phyloP scores from a whole-genome alignment of 2,797 vertebrate species.

The Acanthurus tractus region DNA sequence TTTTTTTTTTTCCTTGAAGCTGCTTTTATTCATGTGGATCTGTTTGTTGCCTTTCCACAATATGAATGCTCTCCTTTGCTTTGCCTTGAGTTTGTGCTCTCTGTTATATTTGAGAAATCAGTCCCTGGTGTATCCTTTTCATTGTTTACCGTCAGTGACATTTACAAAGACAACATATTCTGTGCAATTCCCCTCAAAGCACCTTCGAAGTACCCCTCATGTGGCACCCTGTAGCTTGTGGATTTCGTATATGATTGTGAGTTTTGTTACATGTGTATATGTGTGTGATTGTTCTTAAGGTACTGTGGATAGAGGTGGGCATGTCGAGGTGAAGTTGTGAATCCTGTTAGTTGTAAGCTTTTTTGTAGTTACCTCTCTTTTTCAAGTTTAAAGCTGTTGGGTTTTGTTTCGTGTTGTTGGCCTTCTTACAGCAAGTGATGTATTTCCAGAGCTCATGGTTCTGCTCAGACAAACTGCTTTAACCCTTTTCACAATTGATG shows the following conservation, averaged over 20 bases:
- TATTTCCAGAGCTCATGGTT: conserved; percentile 36
- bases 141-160: conserved; percentile 49
- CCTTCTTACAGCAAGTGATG: conserved; percentile 22
- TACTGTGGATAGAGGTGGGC: conserved; percentile 7
- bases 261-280: conserved; percentile 30
- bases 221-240: conserved; percentile 46
- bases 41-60: conserved; percentile 52
- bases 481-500: not conserved
- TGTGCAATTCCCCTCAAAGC: conserved; percentile 61
- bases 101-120: conserved; percentile 4
- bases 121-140: conserved; percentile 17
- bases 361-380: conserved; percentile 24
- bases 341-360: conserved; percentile 19
- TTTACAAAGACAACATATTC: conserved; percentile 54
- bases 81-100: conserved; percentile 50
- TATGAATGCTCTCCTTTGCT: conserved; percentile 40
- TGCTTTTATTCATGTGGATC: conserved; percentile 55
- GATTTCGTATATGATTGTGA: conserved; percentile 18
- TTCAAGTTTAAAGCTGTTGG: conserved; percentile 15
- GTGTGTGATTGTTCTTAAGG: conserved; percentile 4
- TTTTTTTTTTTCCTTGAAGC: conserved; percentile 29
- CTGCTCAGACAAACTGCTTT: conserved; percentile 20
- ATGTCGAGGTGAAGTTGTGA: conserved; percentile 27
- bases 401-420: conserved; percentile 31
- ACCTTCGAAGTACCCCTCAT: conserved; percentile 56